Conservation (phyloP, 2,113 vertebrate species). For the Festucalex cinctus region DNA sequence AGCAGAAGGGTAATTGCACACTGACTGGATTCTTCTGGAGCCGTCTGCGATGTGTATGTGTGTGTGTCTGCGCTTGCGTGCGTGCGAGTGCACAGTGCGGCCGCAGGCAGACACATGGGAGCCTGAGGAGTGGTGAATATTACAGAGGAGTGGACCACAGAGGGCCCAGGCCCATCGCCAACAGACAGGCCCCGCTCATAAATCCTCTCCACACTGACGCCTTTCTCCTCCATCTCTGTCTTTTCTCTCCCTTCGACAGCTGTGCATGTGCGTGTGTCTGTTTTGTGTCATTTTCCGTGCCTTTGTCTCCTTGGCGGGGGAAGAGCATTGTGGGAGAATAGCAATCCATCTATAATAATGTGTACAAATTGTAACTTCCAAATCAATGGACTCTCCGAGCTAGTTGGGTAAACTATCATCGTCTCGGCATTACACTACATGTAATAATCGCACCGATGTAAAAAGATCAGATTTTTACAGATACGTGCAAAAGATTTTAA, state of each 20-base stretch:
- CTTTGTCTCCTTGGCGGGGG: slow-evolving; percentile 27
- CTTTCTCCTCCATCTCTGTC: slow-evolving; percentile 43
- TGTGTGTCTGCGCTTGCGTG: slow-evolving; percentile 20
- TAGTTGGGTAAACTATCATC: neutral
- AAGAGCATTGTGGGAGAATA: slow-evolving; percentile 23
- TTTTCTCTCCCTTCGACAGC: slow-evolving; percentile 39
- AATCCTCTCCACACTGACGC: slow-evolving; percentile 65
- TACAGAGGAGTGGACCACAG: slow-evolving; percentile 72
- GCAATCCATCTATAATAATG: slow-evolving; percentile 11
- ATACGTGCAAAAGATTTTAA: neutral
- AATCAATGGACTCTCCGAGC: slow-evolving; percentile 1
- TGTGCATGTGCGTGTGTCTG: slow-evolving; percentile 14
- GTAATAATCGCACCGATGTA: neutral
- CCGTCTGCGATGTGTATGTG: slow-evolving; percentile 16
- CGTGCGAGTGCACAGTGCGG: slow-evolving; percentile 46
- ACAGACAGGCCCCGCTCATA: slow-evolving; percentile 67
- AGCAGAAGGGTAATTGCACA: slow-evolving; percentile 43
- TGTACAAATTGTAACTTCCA: slow-evolving; percentile 15
- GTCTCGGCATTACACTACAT: neutral
- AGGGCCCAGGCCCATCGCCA: slow-evolving; percentile 65
- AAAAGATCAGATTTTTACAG: neutral
- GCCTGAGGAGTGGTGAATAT: slow-evolving; percentile 67
- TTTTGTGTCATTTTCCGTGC: slow-evolving; percentile 31
- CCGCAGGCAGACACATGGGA: slow-evolving; percentile 70
- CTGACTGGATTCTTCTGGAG: slow-evolving; percentile 37